Evolutionary conservation across 1,140 invertebrate genomes (phyloP), one percentile per base, ranked within the genome.

Genomic region (Aphidius ervi): DNA sequence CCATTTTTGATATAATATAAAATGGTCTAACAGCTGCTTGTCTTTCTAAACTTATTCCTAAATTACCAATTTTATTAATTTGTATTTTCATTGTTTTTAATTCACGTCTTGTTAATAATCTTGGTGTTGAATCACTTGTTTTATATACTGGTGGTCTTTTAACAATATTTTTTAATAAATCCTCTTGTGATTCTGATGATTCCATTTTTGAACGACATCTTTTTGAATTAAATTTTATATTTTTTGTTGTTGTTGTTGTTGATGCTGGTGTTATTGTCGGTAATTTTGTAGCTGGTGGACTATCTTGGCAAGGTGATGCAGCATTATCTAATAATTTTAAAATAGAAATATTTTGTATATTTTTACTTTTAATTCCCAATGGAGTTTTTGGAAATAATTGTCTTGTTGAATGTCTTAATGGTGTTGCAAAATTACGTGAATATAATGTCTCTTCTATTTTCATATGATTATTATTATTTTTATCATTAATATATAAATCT

Each of bases 301-400:
- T 79, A 31, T 80, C 78, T 7, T 75, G 74, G 50, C 74, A 73
- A 1, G 77, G 77, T 1, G 77, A 79, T 0, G 71, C 60, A 0
- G 69, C 74, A 37, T 78, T 74, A 0, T 78, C 76, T 4, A 80
- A 42, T 0, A 80, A 63, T 58, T 68, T 63, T 5, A 74, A 9
- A 0, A 62, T 23, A 56, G 63, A 62, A 4, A 23, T 56, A 46
- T 64, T 68, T 5, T 58, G 62, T 3, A 16, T 8, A 39, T 64
- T 64, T 10, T 52, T 40, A 20, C 40, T 54, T 52, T 53, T 66
- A 7, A 55, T 40, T 16, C 23, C 52, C 1, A 56, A 9, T 9
- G 58, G 58, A 39, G 10, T 46, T 41, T 55, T 57, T 10, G 58
- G 39, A 50, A 48, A 62, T 40, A 58, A 48, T 5, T 61, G 9